Conservation (phyloP, 2,797 vertebrate species). For the Telmatherina bonti region DNA sequence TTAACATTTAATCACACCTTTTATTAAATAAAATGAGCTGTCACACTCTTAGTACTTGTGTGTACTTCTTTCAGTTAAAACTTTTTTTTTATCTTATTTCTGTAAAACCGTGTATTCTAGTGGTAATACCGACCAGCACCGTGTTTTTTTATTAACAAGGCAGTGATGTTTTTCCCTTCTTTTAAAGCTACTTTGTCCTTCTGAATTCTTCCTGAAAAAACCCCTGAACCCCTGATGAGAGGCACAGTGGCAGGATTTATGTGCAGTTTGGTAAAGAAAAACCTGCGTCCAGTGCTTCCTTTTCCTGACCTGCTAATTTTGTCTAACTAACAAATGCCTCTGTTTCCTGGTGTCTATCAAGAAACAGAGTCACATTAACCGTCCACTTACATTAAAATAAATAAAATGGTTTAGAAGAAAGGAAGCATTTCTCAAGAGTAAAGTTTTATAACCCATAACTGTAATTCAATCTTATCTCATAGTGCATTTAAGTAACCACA, state of each 20-base stretch:
- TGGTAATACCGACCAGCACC: too few species aligned
- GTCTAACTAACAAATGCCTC: constrained; percentile 62
- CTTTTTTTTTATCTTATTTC: too few species aligned
- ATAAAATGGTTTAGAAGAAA: not conserved
- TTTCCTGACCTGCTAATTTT: constrained; percentile 57
- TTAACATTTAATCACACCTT: too few species aligned
- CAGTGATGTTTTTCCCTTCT: too few species aligned
- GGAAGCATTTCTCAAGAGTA: not conserved
- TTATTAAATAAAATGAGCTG: too few species aligned
- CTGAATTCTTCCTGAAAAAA: constrained; percentile 45
- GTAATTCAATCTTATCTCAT: not conserved
- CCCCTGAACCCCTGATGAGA: constrained; percentile 51
- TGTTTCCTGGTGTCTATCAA: constrained; percentile 50
- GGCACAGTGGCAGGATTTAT: constrained; percentile 73
- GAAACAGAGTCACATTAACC: constrained; percentile 19
- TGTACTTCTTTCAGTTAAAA: too few species aligned
- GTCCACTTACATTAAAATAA: constrained; percentile 9
- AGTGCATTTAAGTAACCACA: not conserved
- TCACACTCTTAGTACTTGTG: too few species aligned
- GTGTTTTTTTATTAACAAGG: too few species aligned
- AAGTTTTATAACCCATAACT: not conserved
- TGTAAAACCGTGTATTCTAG: too few species aligned
- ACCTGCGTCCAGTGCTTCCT: constrained; percentile 45
- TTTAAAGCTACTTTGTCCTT: constrained; percentile 27
- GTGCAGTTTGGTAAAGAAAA: constrained; percentile 56